A percentile compares a stretch with the other conserved stretches of the same genome.
These are phyloP conservation scores for Clarias gariepinus DNA, from an alignment of 2,113 vertebrate species.

Conservation along the genomic window DNA sequence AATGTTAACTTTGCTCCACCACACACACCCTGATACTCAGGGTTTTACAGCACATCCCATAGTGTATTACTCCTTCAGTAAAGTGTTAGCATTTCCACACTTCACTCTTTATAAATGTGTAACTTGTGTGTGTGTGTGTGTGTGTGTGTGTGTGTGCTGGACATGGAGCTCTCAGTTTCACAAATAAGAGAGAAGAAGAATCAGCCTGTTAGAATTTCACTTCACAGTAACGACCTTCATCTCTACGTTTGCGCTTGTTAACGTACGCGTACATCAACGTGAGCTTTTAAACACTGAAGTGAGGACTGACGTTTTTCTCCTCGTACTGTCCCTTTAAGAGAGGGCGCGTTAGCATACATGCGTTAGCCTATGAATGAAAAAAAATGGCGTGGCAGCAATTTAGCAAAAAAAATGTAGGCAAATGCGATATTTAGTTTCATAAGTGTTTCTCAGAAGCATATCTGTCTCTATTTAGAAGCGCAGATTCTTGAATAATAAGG, in stretches of 20 bases:
- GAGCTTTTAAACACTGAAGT: not conserved
- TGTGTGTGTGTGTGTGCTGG: not conserved
- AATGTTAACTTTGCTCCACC: not conserved
- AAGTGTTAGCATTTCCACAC: not conserved
- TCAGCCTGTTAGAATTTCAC: no score
- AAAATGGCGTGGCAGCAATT: not conserved
- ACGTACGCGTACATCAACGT: not conserved
- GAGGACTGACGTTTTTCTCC: not conserved
- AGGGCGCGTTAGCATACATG: not conserved
- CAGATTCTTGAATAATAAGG: not conserved
- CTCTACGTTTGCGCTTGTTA: not conserved
- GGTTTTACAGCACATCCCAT: not conserved
- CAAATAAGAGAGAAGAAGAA: not conserved
- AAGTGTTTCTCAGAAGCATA: not conserved
- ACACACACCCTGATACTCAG: not conserved
- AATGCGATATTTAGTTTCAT: conserved; percentile 14
- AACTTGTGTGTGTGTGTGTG: not conserved
- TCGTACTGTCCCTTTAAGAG: not conserved
- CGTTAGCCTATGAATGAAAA: not conserved
- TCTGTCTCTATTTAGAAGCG: not conserved
- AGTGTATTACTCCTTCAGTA: not conserved
- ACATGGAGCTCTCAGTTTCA: not conserved
- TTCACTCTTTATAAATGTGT: not conserved
- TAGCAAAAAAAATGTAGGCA: not conserved
- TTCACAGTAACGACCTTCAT: not conserved